Evolutionary conservation across 2,113 vertebrate genomes (phyloP), one percentile per base, ranked within the genome.

Genomic region (Melanerpes aurifrons): DNA sequence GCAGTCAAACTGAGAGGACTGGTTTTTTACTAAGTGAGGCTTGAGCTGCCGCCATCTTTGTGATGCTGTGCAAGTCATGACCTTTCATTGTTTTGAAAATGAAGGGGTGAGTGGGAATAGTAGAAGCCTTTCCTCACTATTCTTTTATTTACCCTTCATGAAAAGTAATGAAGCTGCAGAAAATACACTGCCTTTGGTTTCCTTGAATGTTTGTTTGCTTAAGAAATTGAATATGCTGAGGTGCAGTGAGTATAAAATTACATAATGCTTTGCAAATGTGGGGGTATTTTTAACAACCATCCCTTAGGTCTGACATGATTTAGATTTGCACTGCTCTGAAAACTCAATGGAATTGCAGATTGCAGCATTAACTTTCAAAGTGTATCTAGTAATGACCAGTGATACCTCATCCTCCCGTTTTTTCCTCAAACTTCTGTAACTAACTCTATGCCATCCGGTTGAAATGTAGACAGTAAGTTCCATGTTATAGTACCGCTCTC

Each of bases 141-240:
- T 92, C 21, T 58, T 77, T 77, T 92, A 43, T 78, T 88, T 92
- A 56, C 48, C 8, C 86, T 90, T 37, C 25, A 22, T 90, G 74
- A 53, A 81, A 93, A 73, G 54, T 77, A 71, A 62, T 62, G 56
- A 81, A 90, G 21, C 64, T 74, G 77, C 73, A 78, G 92, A 80
- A 94, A 92, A 63, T 81, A 62, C 20, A 12, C 40, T 84, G 12
- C 45, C 48, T 84, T 78, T 95, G 26, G 35, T 84, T 93, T 82
- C 56, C 61, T 50, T 84, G 56, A 90, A 13, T 84, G 43, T 74
- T 87, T 89, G 75, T 94, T 95, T 90, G 72, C 56, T 86, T 91
- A 89, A 90, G 87, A 80, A 93, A 79, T 40, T 57, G 77, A 66
- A 53, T 57, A 28, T 32, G 11, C 57, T 91, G n/a, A 82, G 63